A percentile compares a stretch with the other conserved stretches of the same genome.
These are phyloP conservation scores for Metallyticus violacea DNA, from an alignment of 2,888 invertebrate species.

Conservation along the genomic window DNA sequence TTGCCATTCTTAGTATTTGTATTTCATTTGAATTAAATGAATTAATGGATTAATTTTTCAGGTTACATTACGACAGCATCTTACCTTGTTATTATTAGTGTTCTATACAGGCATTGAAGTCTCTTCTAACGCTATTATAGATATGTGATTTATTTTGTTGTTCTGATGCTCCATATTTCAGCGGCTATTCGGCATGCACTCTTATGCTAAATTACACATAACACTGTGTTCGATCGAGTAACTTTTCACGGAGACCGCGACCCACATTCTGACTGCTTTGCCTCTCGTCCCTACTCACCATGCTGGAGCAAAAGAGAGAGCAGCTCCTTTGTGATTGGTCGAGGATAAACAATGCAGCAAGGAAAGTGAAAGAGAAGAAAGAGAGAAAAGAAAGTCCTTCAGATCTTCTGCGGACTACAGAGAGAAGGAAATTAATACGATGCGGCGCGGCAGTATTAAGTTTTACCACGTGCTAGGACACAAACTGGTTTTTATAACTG, in stretches of 20 bases:
- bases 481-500: background rate
- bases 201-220: background rate
- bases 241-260: background rate
- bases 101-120: background rate
- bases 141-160: background rate
- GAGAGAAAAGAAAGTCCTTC: background rate
- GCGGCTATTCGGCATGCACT: background rate
- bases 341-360: background rate
- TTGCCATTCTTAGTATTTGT: too few species aligned
- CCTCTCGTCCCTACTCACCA: background rate
- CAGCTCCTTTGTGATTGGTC: background rate
- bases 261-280: background rate
- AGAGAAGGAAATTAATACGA: background rate
- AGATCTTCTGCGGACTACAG: background rate
- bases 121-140: background rate
- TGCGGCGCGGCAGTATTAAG: background rate
- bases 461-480: background rate
- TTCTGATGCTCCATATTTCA: background rate
- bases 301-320: background rate
- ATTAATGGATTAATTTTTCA: background rate
- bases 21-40: too few species aligned
- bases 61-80: background rate
- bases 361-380: background rate
- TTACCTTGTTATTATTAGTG: background rate
- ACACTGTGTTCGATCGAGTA: background rate